These are phyloP conservation scores for Amniataba percoides DNA, from an alignment of 2,797 vertebrate genomes.

Conservation along the genomic window DNA sequence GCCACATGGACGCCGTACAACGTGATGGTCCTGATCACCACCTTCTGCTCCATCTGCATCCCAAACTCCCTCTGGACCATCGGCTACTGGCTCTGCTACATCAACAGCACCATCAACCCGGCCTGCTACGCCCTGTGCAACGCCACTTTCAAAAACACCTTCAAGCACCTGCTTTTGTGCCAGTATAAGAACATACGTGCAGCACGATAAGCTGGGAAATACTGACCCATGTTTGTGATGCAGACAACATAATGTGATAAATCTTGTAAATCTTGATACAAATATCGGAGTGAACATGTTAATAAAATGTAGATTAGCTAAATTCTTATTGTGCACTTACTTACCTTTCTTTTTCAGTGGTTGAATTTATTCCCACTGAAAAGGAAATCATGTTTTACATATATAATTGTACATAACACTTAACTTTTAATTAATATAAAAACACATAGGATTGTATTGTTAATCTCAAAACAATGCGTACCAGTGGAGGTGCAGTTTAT, in stretches of 20 bases:
- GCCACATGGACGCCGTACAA: constrained; percentile 97
- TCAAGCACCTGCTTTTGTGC: constrained; percentile 95
- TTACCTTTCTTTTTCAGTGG: constrained; percentile 28
- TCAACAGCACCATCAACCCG: constrained; percentile 98
- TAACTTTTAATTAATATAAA: constrained; percentile 1
- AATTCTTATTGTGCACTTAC: constrained; percentile 23
- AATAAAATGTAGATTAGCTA: constrained; percentile 18
- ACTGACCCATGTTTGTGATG: constrained; percentile 9
- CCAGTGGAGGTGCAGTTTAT: constrained; percentile 8
- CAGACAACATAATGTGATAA: constrained; percentile 21
- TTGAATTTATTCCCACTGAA: background rate
- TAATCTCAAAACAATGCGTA: background rate
- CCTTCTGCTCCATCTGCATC: constrained; percentile 92
- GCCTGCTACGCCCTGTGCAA: constrained; percentile 98
- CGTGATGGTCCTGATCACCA: constrained; percentile 97
- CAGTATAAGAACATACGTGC: constrained; percentile 94
- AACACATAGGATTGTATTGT: constrained; percentile 22
- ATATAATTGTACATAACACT: constrained; percentile 8
- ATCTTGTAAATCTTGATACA: constrained; percentile 5
- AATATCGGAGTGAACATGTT: constrained; percentile 1
- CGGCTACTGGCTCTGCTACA: constrained; percentile 98
- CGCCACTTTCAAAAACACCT: constrained; percentile 97
- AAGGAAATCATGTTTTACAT: constrained; percentile 23
- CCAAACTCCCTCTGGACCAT: constrained; percentile 94
- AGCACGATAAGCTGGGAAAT: constrained; percentile 52